Percentiles rank a stretch among this genome's conserved stretches.
These are phyloP conservation scores for Corbicula japonica DNA, from an alignment of 2,888 invertebrate species.

Conservation along the genomic window DNA sequence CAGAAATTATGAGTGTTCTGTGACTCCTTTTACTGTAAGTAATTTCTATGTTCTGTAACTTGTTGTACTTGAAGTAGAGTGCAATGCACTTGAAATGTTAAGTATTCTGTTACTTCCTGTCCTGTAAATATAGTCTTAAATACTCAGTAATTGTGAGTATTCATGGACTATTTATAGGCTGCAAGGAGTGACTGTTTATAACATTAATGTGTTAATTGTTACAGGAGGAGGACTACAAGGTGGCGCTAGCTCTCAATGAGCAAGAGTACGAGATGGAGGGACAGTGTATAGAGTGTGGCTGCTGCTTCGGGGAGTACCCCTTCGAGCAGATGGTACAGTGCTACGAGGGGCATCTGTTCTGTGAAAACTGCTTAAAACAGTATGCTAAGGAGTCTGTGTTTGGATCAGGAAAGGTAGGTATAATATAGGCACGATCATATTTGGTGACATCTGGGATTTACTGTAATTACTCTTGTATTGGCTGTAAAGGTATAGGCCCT, in stretches of 20 bases:
- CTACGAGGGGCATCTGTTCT: conserved; percentile 84
- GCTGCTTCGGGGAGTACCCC: conserved; percentile 79
- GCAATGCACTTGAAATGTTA: background rate
- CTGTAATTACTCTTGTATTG: too few relatives aligned
- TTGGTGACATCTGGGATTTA: too few relatives aligned
- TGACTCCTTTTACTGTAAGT: background rate
- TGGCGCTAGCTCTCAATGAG: conserved; percentile 75
- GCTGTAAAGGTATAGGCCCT: too few relatives aligned
- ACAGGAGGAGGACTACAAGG: conserved; percentile 71
- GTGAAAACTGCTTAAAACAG: conserved; percentile 77
- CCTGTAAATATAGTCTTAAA: background rate
- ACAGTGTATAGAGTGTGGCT: conserved; percentile 82
- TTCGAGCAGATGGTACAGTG: conserved; percentile 84
- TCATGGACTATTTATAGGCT: background rate
- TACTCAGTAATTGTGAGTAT: background rate
- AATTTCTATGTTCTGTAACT: too few relatives aligned
- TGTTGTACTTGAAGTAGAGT: background rate
- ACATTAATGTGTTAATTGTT: background rate
- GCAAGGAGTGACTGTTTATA: too few relatives aligned
- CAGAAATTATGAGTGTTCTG: background rate
- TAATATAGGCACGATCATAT: too few relatives aligned
- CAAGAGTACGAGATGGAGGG: conserved; percentile 76
- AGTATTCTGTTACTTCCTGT: background rate
- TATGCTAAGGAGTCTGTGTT: conserved; percentile 81
- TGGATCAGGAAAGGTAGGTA: conserved; percentile 80